Percentiles rank a stretch among this genome's conserved stretches.
phyloP scores from a whole-genome alignment of 1,140 invertebrate genomes.

The Acromyrmex echinatior region DNA sequence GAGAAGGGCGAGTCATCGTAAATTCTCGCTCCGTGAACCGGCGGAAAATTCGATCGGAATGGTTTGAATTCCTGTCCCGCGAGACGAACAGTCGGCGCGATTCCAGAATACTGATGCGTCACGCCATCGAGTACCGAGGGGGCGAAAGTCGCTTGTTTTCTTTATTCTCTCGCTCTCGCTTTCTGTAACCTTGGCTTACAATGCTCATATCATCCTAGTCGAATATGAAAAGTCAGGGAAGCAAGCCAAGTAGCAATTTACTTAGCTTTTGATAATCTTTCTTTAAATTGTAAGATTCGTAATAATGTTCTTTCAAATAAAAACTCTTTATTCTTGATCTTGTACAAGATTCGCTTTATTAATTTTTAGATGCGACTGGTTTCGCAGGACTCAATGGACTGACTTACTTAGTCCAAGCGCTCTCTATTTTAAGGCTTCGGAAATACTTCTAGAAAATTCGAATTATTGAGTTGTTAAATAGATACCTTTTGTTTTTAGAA shows the following conservation, averaged over 20 bases:
- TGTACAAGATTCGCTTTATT: too few species aligned
- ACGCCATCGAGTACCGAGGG: conserved; percentile 64
- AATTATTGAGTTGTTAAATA: too few species aligned
- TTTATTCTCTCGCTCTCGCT: conserved; percentile 62
- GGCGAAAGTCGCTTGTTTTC: conserved; percentile 75
- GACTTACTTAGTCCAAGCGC: too few species aligned
- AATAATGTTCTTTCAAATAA: too few species aligned
- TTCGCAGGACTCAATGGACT: too few species aligned
- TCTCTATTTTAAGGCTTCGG: too few species aligned
- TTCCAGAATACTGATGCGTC: conserved; percentile 84
- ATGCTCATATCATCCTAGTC: background rate
- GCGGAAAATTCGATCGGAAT: conserved; percentile 84
- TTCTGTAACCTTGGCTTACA: conserved; percentile 31
- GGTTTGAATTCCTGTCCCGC: conserved; percentile 82
- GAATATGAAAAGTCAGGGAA: conserved; percentile 7
- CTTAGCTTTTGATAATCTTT: background rate
- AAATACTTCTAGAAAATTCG: too few species aligned
- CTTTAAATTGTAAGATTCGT: too few species aligned
- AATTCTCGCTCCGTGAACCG: conserved; percentile 79
- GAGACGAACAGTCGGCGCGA: conserved; percentile 83
- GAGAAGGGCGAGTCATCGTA: conserved; percentile 72
- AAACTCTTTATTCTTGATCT: too few species aligned
- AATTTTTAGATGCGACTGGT: too few species aligned
- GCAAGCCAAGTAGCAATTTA: background rate
- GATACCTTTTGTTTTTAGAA: too few species aligned